These are phyloP conservation scores for Scaptomyza pallida DNA, from an alignment of 1,140 invertebrate species.

Conservation along the genomic window DNA sequence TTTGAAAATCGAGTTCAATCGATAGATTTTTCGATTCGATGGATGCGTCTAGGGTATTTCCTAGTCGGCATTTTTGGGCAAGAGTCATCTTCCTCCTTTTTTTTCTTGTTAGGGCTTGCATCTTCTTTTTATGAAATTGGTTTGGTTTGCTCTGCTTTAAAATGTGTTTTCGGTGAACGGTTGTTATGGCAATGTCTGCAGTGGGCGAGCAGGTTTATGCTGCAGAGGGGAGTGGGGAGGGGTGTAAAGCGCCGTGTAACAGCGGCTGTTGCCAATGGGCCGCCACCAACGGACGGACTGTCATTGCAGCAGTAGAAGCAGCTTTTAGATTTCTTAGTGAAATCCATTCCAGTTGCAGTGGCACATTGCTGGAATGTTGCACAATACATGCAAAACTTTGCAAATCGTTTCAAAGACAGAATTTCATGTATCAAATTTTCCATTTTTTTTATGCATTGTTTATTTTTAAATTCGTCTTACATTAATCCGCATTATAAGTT, in stretches of 20 bases:
- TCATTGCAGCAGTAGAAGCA: background rate
- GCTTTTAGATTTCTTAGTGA: slow-evolving; percentile 30
- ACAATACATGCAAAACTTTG: slow-evolving; percentile 18
- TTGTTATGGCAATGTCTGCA: slow-evolving; percentile 69
- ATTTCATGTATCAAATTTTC: too few relatives aligned
- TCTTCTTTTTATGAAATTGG: slow-evolving; percentile 39
- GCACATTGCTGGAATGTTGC: slow-evolving; percentile 12
- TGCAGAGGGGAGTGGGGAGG: too few relatives aligned
- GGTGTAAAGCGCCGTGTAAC: slow-evolving; percentile 32
- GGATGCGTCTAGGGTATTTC: too few relatives aligned
- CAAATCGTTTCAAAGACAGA: slow-evolving; percentile 18
- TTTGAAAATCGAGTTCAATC: too few relatives aligned
- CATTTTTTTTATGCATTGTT: too few relatives aligned
- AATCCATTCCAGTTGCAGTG: slow-evolving; percentile 27
- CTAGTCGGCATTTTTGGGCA: too few relatives aligned
- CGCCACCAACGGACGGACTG: background rate
- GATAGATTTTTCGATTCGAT: too few relatives aligned
- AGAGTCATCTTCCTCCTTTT: slow-evolving; percentile 38
- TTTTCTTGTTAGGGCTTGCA: slow-evolving; percentile 1
- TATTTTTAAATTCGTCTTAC: too few relatives aligned
- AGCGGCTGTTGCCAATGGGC: slow-evolving; percentile 63
- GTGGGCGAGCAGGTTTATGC: background rate
- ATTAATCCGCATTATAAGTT: too few relatives aligned
- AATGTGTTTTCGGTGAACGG: slow-evolving; percentile 73
- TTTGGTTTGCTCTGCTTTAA: slow-evolving; percentile 60